A percentile compares a stretch with the other conserved stretches of the same genome.
phyloP scores from a whole-genome alignment of 2,888 invertebrate species.

The Lochmaea crataegi region DNA sequence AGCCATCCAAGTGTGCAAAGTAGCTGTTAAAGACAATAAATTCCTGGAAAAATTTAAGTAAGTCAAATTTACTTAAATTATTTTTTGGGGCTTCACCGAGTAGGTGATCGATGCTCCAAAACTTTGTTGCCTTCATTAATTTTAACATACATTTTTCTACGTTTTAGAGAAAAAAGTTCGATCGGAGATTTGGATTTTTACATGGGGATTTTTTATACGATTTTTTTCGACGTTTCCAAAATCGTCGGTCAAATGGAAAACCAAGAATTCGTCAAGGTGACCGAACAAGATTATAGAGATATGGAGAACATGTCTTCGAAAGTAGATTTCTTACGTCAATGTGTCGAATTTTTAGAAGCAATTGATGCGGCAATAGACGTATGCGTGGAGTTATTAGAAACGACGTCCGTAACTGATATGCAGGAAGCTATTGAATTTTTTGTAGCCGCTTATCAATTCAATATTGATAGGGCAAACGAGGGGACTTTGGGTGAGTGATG shows the following conservation, averaged over 20 bases:
- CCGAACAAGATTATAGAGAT: slow-evolving; percentile 60
- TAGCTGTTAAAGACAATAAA: slow-evolving; percentile 23
- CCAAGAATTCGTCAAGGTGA: slow-evolving; percentile 31
- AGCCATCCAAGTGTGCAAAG: slow-evolving; percentile 62
- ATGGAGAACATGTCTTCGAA: slow-evolving; percentile 64
- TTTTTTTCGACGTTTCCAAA: slow-evolving; percentile 38
- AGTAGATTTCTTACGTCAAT: slow-evolving; percentile 77
- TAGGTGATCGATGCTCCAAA: too few relatives aligned
- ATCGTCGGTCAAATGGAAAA: slow-evolving; percentile 31
- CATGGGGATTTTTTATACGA: slow-evolving; percentile 35
- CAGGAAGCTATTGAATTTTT: slow-evolving; percentile 92
- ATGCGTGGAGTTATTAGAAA: slow-evolving; percentile 80
- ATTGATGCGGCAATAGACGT: slow-evolving; percentile 60
- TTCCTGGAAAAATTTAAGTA: slow-evolving; percentile 34
- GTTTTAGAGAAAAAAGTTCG: slow-evolving; percentile 6
- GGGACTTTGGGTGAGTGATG: slow-evolving; percentile 70
- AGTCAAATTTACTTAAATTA: slow-evolving; percentile 3
- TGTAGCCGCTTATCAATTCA: slow-evolving; percentile 82
- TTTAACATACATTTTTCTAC: too few relatives aligned
- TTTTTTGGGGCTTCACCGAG: background rate
- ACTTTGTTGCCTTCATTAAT: too few relatives aligned
- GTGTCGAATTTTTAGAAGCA: slow-evolving; percentile 55
- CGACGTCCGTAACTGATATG: slow-evolving; percentile 81
- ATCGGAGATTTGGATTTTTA: slow-evolving; percentile 32
- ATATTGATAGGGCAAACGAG: slow-evolving; percentile 76